Percentiles rank a stretch among this genome's conserved stretches.
phyloP scores from a whole-genome alignment of 2,797 vertebrate genomes.

The Mus caroli region DNA sequence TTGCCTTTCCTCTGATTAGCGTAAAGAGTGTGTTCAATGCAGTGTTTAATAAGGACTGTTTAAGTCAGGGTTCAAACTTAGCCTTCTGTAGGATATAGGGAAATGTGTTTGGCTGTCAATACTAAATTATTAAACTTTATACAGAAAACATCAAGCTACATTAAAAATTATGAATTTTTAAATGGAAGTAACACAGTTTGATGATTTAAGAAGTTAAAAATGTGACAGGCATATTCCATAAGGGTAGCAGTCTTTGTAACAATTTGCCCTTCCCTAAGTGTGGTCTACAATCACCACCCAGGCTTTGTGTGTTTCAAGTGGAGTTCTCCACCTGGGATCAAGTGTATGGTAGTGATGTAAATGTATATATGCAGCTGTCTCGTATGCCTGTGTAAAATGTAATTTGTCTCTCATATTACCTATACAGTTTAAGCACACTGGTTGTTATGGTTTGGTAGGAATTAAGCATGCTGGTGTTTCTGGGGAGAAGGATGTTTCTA shows the following conservation, averaged over 20 bases:
- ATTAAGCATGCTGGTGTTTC: conserved; percentile 57
- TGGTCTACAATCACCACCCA: conserved; percentile 53
- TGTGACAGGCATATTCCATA: conserved; percentile 47
- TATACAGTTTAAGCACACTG: conserved; percentile 62
- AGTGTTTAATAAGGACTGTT: conserved; percentile 66
- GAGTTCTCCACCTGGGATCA: conserved; percentile 49
- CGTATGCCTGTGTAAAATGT: neutral
- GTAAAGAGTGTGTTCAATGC: conserved; percentile 54
- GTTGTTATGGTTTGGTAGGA: conserved; percentile 56
- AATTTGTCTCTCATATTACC: conserved; percentile 11
- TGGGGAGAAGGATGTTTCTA: conserved; percentile 55
- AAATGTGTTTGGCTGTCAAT: conserved; percentile 44
- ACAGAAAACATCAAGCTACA: conserved; percentile 48
- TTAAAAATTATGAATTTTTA: conserved; percentile 64
- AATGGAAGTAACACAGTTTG: conserved; percentile 58
- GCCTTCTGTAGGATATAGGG: conserved; percentile 26
- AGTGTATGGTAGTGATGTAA: conserved; percentile 41
- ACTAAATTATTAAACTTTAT: conserved; percentile 64
- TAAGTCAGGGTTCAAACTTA: conserved; percentile 68
- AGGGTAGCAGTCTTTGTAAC: neutral
- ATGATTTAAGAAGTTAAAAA: conserved; percentile 66
- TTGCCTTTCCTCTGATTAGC: conserved; percentile 64
- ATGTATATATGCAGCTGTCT: conserved; percentile 26
- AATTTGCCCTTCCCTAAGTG: conserved; percentile 35
- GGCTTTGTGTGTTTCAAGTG: conserved; percentile 67